Evolutionary conservation across 2,797 vertebrate species (phyloP).

Genomic region (Scolopax bukidnonensis): DNA sequence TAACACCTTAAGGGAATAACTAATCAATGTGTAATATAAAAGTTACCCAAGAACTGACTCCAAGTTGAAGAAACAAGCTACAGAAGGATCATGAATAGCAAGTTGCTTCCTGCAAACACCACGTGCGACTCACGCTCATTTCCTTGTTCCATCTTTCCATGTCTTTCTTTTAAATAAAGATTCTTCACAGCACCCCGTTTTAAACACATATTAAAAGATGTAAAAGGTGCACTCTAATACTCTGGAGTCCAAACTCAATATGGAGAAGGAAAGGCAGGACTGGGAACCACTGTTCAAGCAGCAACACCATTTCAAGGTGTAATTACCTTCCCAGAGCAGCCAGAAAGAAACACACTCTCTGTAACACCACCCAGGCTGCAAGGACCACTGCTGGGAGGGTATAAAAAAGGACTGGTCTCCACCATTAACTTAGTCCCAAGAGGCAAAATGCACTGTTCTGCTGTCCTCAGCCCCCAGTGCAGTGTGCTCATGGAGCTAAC

Average conservation of each 20-base stretch:
- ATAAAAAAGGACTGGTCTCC: neutral
- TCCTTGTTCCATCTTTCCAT: neutral
- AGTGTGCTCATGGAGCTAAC: fast-evolving
- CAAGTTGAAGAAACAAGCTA: neutral
- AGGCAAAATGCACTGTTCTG: neutral
- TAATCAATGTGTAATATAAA: neutral
- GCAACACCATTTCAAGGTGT: neutral
- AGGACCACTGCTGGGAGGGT: neutral
- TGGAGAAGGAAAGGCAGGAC: neutral
- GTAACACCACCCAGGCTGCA: neutral
- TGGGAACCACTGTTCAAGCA: neutral
- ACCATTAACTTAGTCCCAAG: neutral
- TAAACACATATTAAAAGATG: neutral
- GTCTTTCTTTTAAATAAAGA: neutral
- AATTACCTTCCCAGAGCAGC: neutral
- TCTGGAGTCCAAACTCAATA: neutral
- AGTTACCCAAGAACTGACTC: neutral
- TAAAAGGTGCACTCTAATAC: neutral
- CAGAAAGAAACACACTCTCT: neutral
- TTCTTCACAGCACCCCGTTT: neutral
- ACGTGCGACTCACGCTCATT: neutral
- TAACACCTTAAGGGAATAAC: neutral
- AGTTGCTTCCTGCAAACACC: neutral
- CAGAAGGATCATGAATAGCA: fast-evolving
- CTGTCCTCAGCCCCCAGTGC: fast-evolving